Base-by-base conservation (phyloP, 1,140 invertebrate genomes). In the Gerris buenoi region DNA sequence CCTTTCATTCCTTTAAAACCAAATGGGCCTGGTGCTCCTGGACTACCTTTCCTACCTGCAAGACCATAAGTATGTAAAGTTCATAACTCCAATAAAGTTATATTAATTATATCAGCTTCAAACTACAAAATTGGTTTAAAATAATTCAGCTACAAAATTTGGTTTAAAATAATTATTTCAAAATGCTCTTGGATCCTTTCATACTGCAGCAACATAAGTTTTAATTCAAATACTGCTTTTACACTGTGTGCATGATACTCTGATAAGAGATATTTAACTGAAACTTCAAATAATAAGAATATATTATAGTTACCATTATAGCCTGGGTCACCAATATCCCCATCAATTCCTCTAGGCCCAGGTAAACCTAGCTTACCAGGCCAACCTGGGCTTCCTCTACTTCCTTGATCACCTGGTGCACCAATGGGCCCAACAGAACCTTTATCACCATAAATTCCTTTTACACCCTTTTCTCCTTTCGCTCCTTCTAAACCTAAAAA, bases 401-500 rank as follows among this genome's bases (percentile, higher is more conserved):
- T 69, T 63, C 84, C 85, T 75, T 82, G 80, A 71, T 75, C 77
- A 65, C 85, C 84, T 15, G 76, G 69, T 1, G 73, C 69, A 64
- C 84, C 83, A 67, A 80, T 79, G 0, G 79, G 75, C n/a, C 87
- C 86, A 75, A 82, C 84, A 1, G 79, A 73, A 0, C 75, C 87
- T 13, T 81, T 73, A 58, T 77, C 73, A 65, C 89, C 90, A 62
- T 81, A 77, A 25, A 76, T 72, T 69, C 88, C 88, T 71, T 78
- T 79, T 15, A 76, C 72, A 68, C 87, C 86, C 29, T 82, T 79
- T 33, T 73, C 64, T 59, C 87, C 86, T 57, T 81, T 78, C 1
- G 73, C 70, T 65, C 84, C 85, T 76, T 83, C 80, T 71, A 74
- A 77, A 64, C 85, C 84, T 83, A 63, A 14, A 63, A n/a, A n/a